Base-by-base conservation (phyloP, 1,140 invertebrate genomes). In the Sarcophaga bullata region DNA sequence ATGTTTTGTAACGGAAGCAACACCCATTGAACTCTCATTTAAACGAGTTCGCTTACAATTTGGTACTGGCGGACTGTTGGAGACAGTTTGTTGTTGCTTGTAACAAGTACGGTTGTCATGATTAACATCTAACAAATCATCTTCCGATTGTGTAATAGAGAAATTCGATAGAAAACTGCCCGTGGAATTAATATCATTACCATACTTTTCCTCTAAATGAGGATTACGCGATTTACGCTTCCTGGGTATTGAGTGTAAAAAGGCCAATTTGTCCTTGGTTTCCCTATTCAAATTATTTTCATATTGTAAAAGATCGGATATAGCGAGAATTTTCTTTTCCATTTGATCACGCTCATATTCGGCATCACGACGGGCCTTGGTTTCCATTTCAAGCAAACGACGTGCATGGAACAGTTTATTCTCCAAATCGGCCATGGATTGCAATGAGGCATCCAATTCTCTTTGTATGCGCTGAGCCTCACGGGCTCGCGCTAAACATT, bases 131-230 rank as follows among this genome's bases (percentile, higher is more conserved):
- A 95, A 95, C 78, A 97, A 91, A 90, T 97, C 96, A 88, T 98
- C 96, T 86, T 97, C 96, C 0, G 96, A 97, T 73, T 95, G 94
- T 8, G 96, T 96, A 85, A 95, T 95, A 82, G 95, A 96, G 84
- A 96, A 91, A 86, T 96, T 95, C 1, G 94, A 95, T 52, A 96
- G 87, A 50, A 96, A 89, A 4, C 94, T 95, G 19, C 94, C 94
- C 9, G 90, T 90, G 3, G 87, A 89, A 82, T 88, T 88, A n/a
- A 91, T 91, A 19, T 91, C 89, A 75, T 87, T 89, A 85, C 90
- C 87, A 8, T 88, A 90, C 85, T 91, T 86, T 58, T 92, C 91
- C 73, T 91, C 92, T 4, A 86, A 80, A 58, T 90, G 83, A 0
- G 85, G 84, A 58, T 89, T 91, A 52, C 90, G n/a, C 0, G 89